A percentile compares a stretch with the other conserved stretches of the same genome.
Conservation (phyloP, 2,888 invertebrate genomes). For the Tipula unca region DNA sequence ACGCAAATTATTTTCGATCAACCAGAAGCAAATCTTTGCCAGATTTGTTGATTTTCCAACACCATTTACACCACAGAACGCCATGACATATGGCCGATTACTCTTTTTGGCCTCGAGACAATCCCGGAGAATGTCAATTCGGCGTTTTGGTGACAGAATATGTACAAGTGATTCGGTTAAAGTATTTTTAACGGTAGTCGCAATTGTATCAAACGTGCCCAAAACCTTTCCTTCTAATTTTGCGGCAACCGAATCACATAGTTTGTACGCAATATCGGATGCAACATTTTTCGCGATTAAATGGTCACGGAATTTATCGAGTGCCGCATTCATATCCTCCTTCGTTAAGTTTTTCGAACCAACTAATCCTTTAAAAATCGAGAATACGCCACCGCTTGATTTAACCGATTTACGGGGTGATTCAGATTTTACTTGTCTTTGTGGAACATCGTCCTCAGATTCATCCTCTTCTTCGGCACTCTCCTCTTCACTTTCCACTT, state of each 20-base stretch:
- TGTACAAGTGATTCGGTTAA: conserved; percentile 86
- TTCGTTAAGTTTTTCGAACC: conserved; percentile 77
- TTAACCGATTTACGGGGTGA: conserved; percentile 26
- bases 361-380: conserved; percentile 79
- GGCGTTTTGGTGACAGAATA: conserved; percentile 87
- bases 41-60: conserved; percentile 98
- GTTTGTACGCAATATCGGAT: conserved; percentile 83
- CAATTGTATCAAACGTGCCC: conserved; percentile 92
- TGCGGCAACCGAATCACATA: conserved; percentile 85
- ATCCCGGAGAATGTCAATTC: conserved; percentile 94
- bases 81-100: conserved; percentile 86
- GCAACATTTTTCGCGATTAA: conserved; percentile 97
- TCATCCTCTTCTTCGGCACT: conserved; percentile 50
- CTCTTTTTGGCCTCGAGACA: conserved; percentile 80
- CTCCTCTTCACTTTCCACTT: conserved; percentile 66
- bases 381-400: conserved; percentile 57
- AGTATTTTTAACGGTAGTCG: conserved; percentile 76
- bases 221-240: conserved; percentile 86
- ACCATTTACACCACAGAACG: conserved; percentile 98
- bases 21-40: conserved; percentile 99
- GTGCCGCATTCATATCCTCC: conserved; percentile 71
- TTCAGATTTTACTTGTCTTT: conserved; percentile 27
- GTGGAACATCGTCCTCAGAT: conserved; percentile 44
- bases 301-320: conserved; percentile 93
- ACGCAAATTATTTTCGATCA: conserved; percentile 92